Percentiles rank a stretch among this genome's conserved stretches.
phyloP scores from a whole-genome alignment of 2,113 vertebrate genomes.

The Crotalus helleri region DNA sequence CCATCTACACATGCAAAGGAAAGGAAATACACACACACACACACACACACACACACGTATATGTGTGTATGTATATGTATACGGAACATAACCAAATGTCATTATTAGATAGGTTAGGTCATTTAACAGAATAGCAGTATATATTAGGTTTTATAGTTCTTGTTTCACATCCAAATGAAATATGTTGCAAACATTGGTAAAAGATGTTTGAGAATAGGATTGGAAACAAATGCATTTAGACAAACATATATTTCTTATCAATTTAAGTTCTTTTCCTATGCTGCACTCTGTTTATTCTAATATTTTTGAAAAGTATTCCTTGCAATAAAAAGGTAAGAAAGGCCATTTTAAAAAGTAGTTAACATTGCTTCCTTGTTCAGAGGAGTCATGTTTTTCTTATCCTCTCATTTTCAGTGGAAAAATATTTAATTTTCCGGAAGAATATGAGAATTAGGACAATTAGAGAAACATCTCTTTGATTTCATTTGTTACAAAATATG shows the following conservation, averaged over 20 bases:
- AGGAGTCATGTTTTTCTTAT: conserved; percentile 1
- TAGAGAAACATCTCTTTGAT: conserved; percentile 5
- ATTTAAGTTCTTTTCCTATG: not conserved
- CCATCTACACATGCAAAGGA: not conserved
- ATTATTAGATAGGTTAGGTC: not conserved
- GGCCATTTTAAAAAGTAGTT: not conserved
- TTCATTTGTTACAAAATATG: not conserved
- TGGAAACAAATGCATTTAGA: not conserved
- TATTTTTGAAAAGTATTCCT: not conserved
- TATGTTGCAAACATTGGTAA: not conserved
- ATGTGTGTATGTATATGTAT: not conserved
- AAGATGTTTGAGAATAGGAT: not conserved
- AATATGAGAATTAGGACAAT: not conserved
- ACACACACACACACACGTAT: not conserved
- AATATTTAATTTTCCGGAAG: not conserved
- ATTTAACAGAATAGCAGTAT: not conserved
- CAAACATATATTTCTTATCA: not conserved
- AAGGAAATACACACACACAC: not conserved
- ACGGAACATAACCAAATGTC: not conserved
- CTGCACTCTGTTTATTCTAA: not conserved
- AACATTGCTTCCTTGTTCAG: not conserved
- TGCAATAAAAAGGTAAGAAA: not conserved
- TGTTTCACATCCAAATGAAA: not conserved
- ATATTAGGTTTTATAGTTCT: not conserved
- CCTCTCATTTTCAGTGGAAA: conserved; percentile 21